These are phyloP conservation scores for Chionodraco myersi DNA, from an alignment of 2,113 vertebrate species.

Conservation along the genomic window DNA sequence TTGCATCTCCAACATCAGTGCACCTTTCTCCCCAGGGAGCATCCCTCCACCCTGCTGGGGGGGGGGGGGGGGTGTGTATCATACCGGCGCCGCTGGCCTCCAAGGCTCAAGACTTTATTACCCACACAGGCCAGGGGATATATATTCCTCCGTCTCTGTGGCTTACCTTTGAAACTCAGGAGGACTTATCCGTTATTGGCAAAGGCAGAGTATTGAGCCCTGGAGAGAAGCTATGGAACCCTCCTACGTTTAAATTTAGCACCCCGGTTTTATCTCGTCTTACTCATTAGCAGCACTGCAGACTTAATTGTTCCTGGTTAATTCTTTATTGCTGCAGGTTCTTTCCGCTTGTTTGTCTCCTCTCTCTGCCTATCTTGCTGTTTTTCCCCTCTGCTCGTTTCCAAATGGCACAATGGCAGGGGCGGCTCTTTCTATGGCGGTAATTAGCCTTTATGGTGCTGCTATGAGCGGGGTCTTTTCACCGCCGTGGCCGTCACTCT, in stretches of 20 bases:
- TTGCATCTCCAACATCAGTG: conserved; percentile 33
- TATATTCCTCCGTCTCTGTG: conserved; percentile 24
- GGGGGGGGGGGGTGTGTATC: background rate
- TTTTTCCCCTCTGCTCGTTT: conserved; percentile 76
- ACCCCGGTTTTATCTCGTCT: conserved; percentile 84
- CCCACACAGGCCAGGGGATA: conserved; percentile 56
- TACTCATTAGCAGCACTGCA: conserved; percentile 90
- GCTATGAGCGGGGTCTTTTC: conserved; percentile 86
- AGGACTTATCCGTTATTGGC: conserved; percentile 84
- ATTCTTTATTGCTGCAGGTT: conserved; percentile 87
- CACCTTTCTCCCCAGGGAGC: conserved; percentile 42
- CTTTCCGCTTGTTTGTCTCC: conserved; percentile 46
- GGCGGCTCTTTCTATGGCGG: conserved; percentile 87
- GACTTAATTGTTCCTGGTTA: conserved; percentile 92
- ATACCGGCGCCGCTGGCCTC: conserved; percentile 29
- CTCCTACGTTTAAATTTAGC: conserved; percentile 88
- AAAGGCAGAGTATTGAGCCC: conserved; percentile 83
- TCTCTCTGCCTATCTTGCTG: conserved; percentile 21
- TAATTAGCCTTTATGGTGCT: conserved; percentile 95
- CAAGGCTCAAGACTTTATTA: conserved; percentile 70
- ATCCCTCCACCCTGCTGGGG: conserved; percentile 35
- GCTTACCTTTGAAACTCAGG: conserved; percentile 74
- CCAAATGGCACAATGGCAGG: conserved; percentile 85
- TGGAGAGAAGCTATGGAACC: conserved; percentile 84
- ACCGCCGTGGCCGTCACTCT: conserved; percentile 77